phyloP scores from a whole-genome alignment of 2,797 vertebrate species.

The Protosalanx chinensis region DNA sequence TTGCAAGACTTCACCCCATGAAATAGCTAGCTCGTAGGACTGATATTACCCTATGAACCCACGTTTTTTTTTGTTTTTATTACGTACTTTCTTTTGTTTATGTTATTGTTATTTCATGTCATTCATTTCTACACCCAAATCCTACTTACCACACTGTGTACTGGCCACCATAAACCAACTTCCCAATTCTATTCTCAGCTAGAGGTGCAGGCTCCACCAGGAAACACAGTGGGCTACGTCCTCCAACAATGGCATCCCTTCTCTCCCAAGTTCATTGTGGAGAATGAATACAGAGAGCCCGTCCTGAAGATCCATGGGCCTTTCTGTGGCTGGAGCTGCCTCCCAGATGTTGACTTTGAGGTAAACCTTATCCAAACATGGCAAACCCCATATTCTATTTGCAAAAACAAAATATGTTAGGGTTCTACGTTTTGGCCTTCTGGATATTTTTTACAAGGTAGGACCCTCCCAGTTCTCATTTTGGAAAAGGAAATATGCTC shows the following conservation, averaged over 20 bases:
- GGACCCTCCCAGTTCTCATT: conserved; percentile 24
- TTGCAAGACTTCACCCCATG: no score
- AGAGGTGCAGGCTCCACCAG: conserved; percentile 89
- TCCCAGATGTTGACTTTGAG: conserved; percentile 88
- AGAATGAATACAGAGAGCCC: conserved; percentile 76
- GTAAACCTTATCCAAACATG: conserved; percentile 57
- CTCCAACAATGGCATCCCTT: conserved; percentile 85
- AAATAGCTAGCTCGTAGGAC: no score
- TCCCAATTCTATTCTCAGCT: conserved; percentile 67
- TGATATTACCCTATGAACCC: neutral
- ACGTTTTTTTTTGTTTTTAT: neutral
- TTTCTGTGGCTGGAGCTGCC: conserved; percentile 84
- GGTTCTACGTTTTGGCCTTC: conserved; percentile 26
- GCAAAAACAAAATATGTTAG: conserved; percentile 39
- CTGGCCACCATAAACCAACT: conserved; percentile 18
- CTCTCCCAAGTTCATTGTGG: conserved; percentile 83
- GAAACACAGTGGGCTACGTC: conserved; percentile 83
- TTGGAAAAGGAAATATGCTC: conserved; percentile 50
- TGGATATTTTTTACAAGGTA: conserved; percentile 20
- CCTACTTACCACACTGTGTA: neutral
- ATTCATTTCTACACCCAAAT: neutral
- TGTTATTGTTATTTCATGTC: neutral
- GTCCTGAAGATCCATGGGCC: conserved; percentile 84
- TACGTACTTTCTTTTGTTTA: neutral
- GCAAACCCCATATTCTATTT: conserved; percentile 28